Evolutionary conservation across 2,888 invertebrate species (phyloP), one percentile per base, ranked within the genome.

Genomic region (Alitta virens): DNA sequence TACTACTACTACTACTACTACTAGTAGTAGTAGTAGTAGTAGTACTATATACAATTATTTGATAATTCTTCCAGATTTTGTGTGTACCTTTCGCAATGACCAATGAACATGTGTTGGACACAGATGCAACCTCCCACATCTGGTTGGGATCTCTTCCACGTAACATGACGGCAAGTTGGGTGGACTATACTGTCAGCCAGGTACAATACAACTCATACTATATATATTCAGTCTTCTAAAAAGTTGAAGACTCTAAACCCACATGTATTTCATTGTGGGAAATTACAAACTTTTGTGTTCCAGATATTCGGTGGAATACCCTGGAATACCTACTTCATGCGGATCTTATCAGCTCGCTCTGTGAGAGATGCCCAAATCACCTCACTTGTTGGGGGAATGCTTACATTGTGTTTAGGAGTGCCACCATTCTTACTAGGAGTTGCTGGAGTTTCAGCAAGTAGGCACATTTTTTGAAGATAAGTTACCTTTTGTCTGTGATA

Each of bases 321-420:
- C 0, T 78, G 78, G 78, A 77, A 79, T 68, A 69, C 78, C 1
- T 79, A 78, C 66, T 77, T 79, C 64, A 78, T 78, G 71, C 68
- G 79, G n/a, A 77, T 79, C 14, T 68, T 79, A 54, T 77, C 78
- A 0, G 74, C 75, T 42, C 63, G 66, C n/a, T 72, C 69, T 38
- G 68, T 70, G 5, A 57, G 55, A 16, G 70, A 76, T 56, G 78
- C 78, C 1, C 74, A 72, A 67, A 51, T 72, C 1, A 50, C 54
- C 24, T 78, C 78, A 7, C 63, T 75, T 23, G 68, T 71, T 1
- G 78, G 74, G 1, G 77, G 71, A 0, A 55, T 70, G 38, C 71
- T 72, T 46, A 73, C 75, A 5, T 64, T 77, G 0, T 50, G 77
- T 5, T 65, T 78, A 23, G 78, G 75, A 5, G 66, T 78, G 25